Percentiles rank a stretch among this genome's conserved stretches.
phyloP scores from a whole-genome alignment of 2,113 vertebrate species.

The human (Homo sapiens) region GRCh38 chr9:68531001-68531500 shows the following conservation, averaged over 20 bases:
- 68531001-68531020: conserved; percentile 75
- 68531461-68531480: neutral
- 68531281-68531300: conserved; percentile 7
- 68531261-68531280: neutral
- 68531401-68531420: neutral
- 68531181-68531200: neutral
- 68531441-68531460: neutral
- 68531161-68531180: neutral
- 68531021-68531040: conserved; percentile 81
- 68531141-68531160: conserved; percentile 41
- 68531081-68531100: neutral
- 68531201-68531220: neutral
- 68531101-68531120: conserved; percentile 49
- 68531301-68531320: conserved; percentile 1
- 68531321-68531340: neutral
- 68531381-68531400: neutral
- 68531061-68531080: conserved; percentile 21
- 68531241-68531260: neutral
- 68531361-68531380: neutral
- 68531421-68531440: fast-evolving
- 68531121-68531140: conserved; percentile 67
- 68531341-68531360: neutral
- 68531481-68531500: neutral
- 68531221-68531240: neutral
- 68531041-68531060: conserved; percentile 78